phyloP scores from a whole-genome alignment of 2,113 vertebrate species.

The Rhinoderma darwinii region DNA sequence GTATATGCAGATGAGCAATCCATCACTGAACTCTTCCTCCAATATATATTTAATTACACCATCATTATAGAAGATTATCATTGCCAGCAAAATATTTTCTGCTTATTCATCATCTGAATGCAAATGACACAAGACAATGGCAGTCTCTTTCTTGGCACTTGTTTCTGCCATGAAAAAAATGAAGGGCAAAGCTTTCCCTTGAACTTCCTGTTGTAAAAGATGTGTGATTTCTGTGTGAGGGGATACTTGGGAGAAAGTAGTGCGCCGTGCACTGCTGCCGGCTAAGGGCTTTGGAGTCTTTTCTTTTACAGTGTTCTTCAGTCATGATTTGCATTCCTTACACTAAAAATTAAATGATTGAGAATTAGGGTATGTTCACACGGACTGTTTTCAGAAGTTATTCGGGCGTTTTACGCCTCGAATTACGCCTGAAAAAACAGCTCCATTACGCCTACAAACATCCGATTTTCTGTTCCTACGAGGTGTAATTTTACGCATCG shows the following conservation, averaged over 20 bases:
- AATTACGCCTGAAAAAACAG: too few relatives aligned
- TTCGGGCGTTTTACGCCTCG: too few relatives aligned
- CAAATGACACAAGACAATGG: constrained; percentile 41
- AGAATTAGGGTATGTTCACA: too few relatives aligned
- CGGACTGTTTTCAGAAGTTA: too few relatives aligned
- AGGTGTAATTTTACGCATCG: too few relatives aligned
- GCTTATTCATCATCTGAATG: constrained; percentile 47
- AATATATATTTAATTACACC: constrained; percentile 72
- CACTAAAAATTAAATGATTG: constrained; percentile 4
- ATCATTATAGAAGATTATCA: constrained; percentile 67
- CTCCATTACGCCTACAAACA: too few relatives aligned
- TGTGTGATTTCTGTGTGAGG: constrained; percentile 29
- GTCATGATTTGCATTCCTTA: constrained; percentile 31
- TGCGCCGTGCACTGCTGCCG: constrained; percentile 19
- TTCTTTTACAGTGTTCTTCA: not conserved
- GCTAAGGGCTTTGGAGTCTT: constrained; percentile 6
- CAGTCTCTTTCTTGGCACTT: constrained; percentile 42
- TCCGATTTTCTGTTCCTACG: too few relatives aligned
- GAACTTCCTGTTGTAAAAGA: constrained; percentile 44
- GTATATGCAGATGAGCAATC: constrained; percentile 68
- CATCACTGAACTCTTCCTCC: constrained; percentile 61
- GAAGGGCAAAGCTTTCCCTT: constrained; percentile 44
- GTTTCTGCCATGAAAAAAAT: constrained; percentile 27
- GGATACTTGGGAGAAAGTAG: constrained; percentile 37
- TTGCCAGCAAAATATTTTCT: constrained; percentile 63